phyloP scores from a whole-genome alignment of 2,888 invertebrate genomes.

The Phortica okadai region DNA sequence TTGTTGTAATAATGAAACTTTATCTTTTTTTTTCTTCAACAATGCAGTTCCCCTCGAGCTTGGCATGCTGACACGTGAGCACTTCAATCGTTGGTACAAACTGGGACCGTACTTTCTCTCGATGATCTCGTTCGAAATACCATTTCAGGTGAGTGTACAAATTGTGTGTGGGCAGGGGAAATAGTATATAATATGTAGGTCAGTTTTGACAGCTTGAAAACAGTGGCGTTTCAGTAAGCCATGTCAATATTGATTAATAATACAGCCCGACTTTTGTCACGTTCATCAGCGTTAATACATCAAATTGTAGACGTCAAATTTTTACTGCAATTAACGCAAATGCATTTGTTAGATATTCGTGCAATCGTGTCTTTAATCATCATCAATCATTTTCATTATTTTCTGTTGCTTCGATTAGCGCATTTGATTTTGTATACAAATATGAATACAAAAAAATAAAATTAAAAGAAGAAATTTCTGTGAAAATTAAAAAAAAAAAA shows the following conservation, averaged over 20 bases:
- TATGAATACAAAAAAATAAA: background rate
- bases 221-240: no score
- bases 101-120: conserved; percentile 92
- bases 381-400: conserved; percentile 7
- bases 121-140: conserved; percentile 91
- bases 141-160: conserved; percentile 83
- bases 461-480: background rate
- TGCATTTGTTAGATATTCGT: background rate
- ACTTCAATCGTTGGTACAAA: conserved; percentile 95
- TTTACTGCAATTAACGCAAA: no score
- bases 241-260: no score
- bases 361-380: background rate
- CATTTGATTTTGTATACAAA: background rate
- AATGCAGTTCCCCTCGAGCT: conserved; percentile 92
- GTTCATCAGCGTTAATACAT: no score
- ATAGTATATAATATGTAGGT: background rate
- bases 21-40: background rate
- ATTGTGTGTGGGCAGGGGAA: background rate
- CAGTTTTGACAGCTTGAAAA: background rate
- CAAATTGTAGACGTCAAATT: no score
- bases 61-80: conserved; percentile 89
- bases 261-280: no score
- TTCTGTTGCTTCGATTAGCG: background rate
- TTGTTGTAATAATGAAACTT: background rate
- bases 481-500: background rate